A percentile compares a stretch with the other conserved stretches of the same genome.
Conservation (phyloP, 2,113 vertebrate genomes). For the Hystrix cristata region DNA sequence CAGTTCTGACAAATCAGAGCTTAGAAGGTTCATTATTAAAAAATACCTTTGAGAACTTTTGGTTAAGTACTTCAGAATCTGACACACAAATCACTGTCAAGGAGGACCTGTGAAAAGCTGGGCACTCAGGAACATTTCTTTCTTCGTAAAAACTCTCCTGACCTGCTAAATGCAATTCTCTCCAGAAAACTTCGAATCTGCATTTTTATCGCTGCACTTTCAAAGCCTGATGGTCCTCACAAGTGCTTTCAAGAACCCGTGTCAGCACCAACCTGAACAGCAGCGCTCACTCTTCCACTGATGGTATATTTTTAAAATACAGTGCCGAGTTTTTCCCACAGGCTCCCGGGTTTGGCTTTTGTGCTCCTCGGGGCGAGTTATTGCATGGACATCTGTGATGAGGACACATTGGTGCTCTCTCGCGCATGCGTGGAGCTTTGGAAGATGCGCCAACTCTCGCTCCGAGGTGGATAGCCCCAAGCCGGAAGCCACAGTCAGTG, state of each 20-base stretch:
- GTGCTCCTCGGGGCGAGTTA: background rate
- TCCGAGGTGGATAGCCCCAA: background rate
- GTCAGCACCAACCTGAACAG: background rate
- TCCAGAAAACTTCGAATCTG: conserved; percentile 9
- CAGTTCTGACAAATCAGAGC: background rate
- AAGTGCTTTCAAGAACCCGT: background rate
- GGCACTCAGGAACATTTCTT: background rate
- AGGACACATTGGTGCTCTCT: background rate
- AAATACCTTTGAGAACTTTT: conserved; percentile 45
- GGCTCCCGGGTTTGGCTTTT: background rate
- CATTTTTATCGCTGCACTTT: background rate
- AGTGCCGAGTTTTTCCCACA: background rate
- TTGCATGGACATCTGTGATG: background rate
- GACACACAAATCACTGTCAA: background rate
- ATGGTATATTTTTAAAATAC: conserved; percentile 6
- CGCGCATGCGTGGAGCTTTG: background rate
- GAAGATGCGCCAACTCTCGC: background rate
- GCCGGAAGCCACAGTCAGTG: background rate
- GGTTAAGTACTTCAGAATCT: conserved; percentile 8
- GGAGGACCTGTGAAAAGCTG: background rate
- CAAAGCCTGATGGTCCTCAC: conserved; percentile 1
- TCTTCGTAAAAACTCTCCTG: background rate
- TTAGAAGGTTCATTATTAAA: background rate
- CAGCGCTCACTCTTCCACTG: background rate
- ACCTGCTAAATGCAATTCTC: background rate